Evolutionary conservation across 2,797 vertebrate species (phyloP).

Genomic region (Amblyraja radiata): DNA sequence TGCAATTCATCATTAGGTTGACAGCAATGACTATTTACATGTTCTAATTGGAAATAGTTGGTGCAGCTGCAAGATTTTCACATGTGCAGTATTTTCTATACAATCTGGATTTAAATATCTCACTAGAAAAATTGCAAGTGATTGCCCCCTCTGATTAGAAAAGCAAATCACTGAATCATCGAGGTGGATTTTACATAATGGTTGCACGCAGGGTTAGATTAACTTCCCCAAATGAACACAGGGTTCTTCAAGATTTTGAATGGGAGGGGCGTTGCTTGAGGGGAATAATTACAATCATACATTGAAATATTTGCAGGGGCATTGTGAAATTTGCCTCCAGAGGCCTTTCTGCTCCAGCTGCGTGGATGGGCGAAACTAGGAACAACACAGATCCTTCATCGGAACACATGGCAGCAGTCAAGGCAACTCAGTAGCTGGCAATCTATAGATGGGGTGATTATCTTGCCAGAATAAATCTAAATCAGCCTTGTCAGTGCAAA

Average conservation of each 20-base stretch:
- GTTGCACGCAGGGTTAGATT: background rate
- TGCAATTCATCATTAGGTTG: background rate
- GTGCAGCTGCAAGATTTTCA: too few relatives aligned
- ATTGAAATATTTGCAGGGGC: background rate
- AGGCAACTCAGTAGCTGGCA: background rate
- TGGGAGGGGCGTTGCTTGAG: background rate
- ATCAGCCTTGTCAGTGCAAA: background rate
- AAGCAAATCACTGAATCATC: background rate
- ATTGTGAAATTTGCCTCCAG: background rate
- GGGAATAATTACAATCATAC: background rate
- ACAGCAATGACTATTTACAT: background rate
- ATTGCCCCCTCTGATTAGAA: background rate
- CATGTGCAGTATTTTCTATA: background rate
- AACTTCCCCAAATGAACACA: background rate
- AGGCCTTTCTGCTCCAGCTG: background rate
- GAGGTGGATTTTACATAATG: background rate
- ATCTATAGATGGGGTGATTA: background rate
- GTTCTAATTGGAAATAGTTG: background rate
- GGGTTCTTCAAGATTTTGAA: background rate
- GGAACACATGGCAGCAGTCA: background rate
- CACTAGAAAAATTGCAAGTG: background rate
- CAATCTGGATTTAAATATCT: background rate
- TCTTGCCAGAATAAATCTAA: background rate
- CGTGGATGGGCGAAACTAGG: background rate
- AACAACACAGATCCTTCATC: background rate